These are phyloP conservation scores for Lacanobia oleracea DNA, from an alignment of 2,888 invertebrate species.

Conservation along the genomic window DNA sequence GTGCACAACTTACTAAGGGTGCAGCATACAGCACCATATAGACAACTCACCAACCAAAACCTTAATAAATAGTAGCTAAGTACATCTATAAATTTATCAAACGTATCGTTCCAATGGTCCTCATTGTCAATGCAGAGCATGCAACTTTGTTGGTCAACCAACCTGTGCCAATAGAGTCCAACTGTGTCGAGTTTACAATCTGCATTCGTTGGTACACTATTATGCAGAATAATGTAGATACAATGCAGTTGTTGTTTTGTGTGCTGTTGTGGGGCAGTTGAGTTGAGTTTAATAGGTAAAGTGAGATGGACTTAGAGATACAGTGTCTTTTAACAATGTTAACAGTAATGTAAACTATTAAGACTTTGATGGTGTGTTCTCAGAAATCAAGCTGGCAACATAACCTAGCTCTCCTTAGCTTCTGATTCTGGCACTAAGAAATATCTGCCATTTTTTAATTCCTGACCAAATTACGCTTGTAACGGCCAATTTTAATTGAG, in stretches of 20 bases:
- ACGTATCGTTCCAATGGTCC: slow-evolving; percentile 9
- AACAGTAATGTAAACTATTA: background rate
- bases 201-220: slow-evolving; percentile 36
- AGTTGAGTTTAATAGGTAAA: background rate
- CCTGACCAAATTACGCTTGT: too few relatives aligned
- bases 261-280: background rate
- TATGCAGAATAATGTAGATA: slow-evolving; percentile 20
- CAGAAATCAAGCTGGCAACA: too few relatives aligned
- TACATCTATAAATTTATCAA: slow-evolving; percentile 2
- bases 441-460: too few relatives aligned
- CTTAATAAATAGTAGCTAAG: background rate
- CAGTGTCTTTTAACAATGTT: slow-evolving; percentile 5
- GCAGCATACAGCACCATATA: background rate
- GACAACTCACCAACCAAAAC: background rate
- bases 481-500: too few relatives aligned
- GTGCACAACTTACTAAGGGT: background rate
- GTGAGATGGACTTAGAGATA: background rate
- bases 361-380: too few relatives aligned
- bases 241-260: slow-evolving; percentile 11
- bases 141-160: slow-evolving; percentile 38
- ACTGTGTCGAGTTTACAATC: slow-evolving; percentile 40
- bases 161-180: slow-evolving; percentile 7
- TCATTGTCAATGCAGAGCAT: slow-evolving; percentile 33
- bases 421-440: too few relatives aligned
- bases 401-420: too few relatives aligned